Base-by-base conservation (phyloP, 2,888 invertebrate species). In the Muscina levida region DNA sequence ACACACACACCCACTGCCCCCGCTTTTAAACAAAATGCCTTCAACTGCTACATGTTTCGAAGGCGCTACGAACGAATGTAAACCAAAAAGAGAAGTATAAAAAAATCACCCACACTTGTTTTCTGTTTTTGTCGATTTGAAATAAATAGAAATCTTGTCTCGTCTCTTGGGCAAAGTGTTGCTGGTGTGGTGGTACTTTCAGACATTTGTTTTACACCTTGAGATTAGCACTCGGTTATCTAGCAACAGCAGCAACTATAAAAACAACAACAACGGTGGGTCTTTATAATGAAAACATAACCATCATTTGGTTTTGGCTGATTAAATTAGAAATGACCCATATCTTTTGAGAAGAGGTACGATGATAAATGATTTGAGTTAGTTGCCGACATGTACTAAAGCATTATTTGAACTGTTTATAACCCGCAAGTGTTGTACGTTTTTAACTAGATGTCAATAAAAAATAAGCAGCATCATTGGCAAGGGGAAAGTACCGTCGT, bases 141-240 rank as follows among this genome's bases (percentile, higher is more conserved):
- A 53, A 19, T 62, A 72, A 77, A 81, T 81, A 77, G 71, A 68
- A 67, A 75, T 67, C 26, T 77, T 72, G 19, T 62, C 72, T 67
- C 59, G 56, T 65, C 68, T 53, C 44, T n/a, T n/a, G n/a, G n/a
- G n/a, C n/a, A n/a, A n/a, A n/a, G n/a, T 24, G 24, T 56, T 57
- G 46, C 11, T 65, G 39, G 26, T 65, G 37, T 39, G 65, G 48
- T 48, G 26, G 22, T 39, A 15, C 22, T 44, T 67, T 39, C 48
- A 42, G 11, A 17, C 24, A n/a, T 37, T 65, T 42, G 44, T 78
- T 75, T 78, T 46, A 71, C 48, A 62, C 57, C 59, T 31, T 46
- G 17, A 22, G 59, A 48, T 51, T 59, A 59, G 46, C 72, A 72
- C 37, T 13, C 19, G 48, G 57, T 51, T 59, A 46, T 37, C 17